phyloP scores from a whole-genome alignment of 2,888 invertebrate genomes.

The Euzetes globulus region DNA sequence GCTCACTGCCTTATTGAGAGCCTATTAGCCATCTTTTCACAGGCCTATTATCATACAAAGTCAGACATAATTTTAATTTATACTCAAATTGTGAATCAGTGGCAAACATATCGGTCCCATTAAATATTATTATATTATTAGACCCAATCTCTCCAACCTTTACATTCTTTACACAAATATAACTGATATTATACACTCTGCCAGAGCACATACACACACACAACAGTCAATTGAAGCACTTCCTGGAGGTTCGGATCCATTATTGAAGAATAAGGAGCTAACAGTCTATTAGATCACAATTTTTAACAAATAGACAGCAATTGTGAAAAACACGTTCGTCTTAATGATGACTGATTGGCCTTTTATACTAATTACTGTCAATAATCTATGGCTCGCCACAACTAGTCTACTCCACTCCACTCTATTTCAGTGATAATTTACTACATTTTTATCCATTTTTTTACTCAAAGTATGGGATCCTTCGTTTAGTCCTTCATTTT shows the following conservation, averaged over 20 bases:
- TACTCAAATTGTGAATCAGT: conserved; percentile 17
- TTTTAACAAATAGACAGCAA: conserved; percentile 21
- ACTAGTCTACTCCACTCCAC: not conserved
- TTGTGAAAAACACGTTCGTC: not conserved
- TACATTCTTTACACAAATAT: conserved; percentile 1
- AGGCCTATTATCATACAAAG: not conserved
- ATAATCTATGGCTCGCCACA: not conserved
- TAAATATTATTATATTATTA: conserved; percentile 24
- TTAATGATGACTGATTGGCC: conserved; percentile 23
- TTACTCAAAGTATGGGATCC: not conserved
- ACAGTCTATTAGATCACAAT: conserved; percentile 11
- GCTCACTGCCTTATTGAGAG: conserved; percentile 23
- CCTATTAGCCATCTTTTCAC: conserved; percentile 25
- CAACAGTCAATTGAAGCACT: conserved; percentile 18
- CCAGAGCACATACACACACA: not conserved
- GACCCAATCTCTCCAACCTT: not conserved
- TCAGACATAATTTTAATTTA: conserved; percentile 20
- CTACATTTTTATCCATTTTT: not conserved
- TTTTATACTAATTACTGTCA: conserved; percentile 17
- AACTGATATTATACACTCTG: not conserved
- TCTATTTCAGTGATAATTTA: not conserved
- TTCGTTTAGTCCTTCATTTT: not conserved
- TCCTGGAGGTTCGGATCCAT: conserved; percentile 4
- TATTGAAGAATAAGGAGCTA: conserved; percentile 3
- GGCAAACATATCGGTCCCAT: conserved; percentile 4